These are phyloP conservation scores for Drosophila eohydei DNA, from an alignment of 2,888 invertebrate species.

Conservation along the genomic window DNA sequence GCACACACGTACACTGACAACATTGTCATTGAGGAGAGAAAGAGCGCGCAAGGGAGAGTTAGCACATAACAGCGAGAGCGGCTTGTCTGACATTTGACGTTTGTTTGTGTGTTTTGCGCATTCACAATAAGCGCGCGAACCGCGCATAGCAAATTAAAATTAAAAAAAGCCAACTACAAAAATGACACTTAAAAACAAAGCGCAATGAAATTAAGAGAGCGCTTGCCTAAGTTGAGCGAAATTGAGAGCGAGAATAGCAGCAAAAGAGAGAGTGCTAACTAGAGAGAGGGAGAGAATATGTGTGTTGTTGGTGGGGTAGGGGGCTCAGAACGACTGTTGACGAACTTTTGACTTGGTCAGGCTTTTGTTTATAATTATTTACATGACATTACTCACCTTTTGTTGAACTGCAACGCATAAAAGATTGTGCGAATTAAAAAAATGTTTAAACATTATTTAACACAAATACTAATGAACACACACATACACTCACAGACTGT, in stretches of 20 bases:
- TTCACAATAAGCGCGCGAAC: constrained; percentile 73
- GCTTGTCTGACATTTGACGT: constrained; percentile 75
- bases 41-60: constrained; percentile 18
- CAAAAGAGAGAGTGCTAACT: constrained; percentile 4
- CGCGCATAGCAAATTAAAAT: constrained; percentile 76
- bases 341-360: constrained; percentile 58
- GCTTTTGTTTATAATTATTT: constrained; percentile 60
- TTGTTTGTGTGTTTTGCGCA: constrained; percentile 71
- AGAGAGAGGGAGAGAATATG: constrained; percentile 16
- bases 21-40: constrained; percentile 4
- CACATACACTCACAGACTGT: constrained; percentile 39
- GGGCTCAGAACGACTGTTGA: constrained; percentile 30
- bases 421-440: constrained; percentile 59
- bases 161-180: constrained; percentile 47
- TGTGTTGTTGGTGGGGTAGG: background rate
- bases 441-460: constrained; percentile 75
- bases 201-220: constrained; percentile 40
- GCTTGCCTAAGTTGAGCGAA: constrained; percentile 10
- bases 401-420: constrained; percentile 53
- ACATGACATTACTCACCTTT: constrained; percentile 61
- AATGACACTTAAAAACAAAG: constrained; percentile 47
- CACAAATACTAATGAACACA: constrained; percentile 63
- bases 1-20: constrained; percentile 16
- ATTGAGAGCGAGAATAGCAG: background rate
- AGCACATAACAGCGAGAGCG: constrained; percentile 34